Evolutionary conservation across 1,140 invertebrate genomes (phyloP).

Genomic region (Bicyclus anynana): DNA sequence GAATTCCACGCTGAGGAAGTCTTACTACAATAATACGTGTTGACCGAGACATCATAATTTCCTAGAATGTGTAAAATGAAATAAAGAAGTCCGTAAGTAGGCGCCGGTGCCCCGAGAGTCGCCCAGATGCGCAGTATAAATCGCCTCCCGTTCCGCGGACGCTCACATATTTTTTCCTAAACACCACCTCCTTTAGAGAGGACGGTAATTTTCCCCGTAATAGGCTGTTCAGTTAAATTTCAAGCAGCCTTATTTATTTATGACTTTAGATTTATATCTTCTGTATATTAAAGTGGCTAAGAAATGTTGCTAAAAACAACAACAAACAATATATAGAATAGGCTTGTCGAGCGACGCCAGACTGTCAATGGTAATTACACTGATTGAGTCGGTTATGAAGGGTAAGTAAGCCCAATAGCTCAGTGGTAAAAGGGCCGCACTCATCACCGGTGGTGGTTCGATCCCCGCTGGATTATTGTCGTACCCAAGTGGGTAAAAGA

Average conservation of each 20-base stretch:
- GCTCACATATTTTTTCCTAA: conserved; percentile 23
- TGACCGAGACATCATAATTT: no score
- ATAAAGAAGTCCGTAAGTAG: neutral
- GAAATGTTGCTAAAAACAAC: neutral
- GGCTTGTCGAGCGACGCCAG: no score
- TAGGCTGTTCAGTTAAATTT: neutral
- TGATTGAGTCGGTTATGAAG: no score
- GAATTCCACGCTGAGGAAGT: no score
- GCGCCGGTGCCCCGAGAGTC: neutral
- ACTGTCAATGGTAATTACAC: no score
- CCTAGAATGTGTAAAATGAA: neutral
- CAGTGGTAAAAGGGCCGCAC: no score
- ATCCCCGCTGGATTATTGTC: no score
- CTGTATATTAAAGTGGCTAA: neutral
- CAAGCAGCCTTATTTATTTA: neutral
- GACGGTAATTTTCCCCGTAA: conserved; percentile 19
- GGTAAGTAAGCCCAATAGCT: no score
- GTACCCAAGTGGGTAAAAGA: no score
- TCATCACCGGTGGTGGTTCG: no score
- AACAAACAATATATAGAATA: no score
- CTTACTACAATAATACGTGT: no score
- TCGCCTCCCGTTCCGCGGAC: conserved; percentile 30
- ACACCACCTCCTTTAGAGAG: conserved; percentile 20
- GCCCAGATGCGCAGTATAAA: conserved; percentile 20
- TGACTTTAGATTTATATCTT: neutral